A percentile compares a stretch with the other conserved stretches of the same genome.
Evolutionary conservation across 2,888 invertebrate genomes (phyloP).

Genomic region (Rhingia campestris): DNA sequence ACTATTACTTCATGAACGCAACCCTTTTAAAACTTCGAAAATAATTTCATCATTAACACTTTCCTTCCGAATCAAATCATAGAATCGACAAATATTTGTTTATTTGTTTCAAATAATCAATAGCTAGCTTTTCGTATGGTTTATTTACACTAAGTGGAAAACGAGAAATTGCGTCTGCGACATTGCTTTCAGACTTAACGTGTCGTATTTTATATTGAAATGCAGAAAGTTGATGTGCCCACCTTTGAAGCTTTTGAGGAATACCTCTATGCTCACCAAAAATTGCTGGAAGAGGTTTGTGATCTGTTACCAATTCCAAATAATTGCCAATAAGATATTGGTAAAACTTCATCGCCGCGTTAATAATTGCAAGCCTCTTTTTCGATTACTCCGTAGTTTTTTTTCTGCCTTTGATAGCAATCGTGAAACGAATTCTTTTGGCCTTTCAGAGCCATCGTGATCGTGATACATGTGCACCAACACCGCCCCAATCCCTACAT

Average conservation of each 20-base stretch:
- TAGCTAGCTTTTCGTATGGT: not conserved
- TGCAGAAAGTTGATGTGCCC: conserved; percentile 28
- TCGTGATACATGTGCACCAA: conserved; percentile 77
- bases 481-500: conserved; percentile 76
- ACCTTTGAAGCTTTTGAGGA: conserved; percentile 75
- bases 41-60: not conserved
- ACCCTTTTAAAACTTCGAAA: not conserved
- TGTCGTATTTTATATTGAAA: conserved; percentile 32
- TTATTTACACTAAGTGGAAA: not conserved
- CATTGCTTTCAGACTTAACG: not conserved
- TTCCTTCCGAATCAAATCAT: not conserved
- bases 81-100: not conserved
- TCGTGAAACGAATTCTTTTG: conserved; percentile 78
- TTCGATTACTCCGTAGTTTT: conserved; percentile 76
- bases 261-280: conserved; percentile 76
- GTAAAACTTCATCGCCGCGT: conserved; percentile 79
- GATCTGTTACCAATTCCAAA: conserved; percentile 80
- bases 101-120: not conserved
- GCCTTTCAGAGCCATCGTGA: conserved; percentile 78
- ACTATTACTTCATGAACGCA: not conserved
- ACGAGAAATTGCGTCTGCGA: conserved; percentile 22
- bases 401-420: conserved; percentile 76
- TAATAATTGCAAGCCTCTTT: conserved; percentile 78
- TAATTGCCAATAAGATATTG: conserved; percentile 79
- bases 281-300: conserved; percentile 77